Evolutionary conservation across 2,113 vertebrate genomes (phyloP).

Genomic region (Sebastes schlegelii): DNA sequence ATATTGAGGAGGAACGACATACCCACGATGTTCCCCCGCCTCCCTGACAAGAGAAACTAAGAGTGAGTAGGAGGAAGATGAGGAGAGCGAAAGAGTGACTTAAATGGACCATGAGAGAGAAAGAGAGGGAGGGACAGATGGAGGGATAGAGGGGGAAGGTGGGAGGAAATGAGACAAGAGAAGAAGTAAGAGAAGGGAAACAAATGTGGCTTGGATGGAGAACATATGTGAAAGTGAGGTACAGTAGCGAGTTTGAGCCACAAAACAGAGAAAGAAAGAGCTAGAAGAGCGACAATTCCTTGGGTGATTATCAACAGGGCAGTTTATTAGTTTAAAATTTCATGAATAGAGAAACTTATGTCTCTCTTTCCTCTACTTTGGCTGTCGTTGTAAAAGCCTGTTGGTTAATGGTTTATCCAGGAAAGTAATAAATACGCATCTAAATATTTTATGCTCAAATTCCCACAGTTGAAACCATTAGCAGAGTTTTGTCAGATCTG

Average conservation of each 20-base stretch:
- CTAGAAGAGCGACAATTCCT: neutral
- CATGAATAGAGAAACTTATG: slow-evolving; percentile 33
- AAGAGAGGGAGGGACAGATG: slow-evolving; percentile 32
- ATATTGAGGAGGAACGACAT: slow-evolving; percentile 72
- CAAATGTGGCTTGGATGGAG: slow-evolving; percentile 15
- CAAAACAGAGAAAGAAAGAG: slow-evolving; percentile 9
- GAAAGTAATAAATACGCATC: slow-evolving; percentile 17
- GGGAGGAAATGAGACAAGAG: slow-evolving; percentile 1
- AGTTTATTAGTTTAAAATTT: slow-evolving; percentile 46
- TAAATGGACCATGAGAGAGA: slow-evolving; percentile 48
- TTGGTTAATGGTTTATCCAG: neutral
- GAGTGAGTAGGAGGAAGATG: slow-evolving; percentile 49
- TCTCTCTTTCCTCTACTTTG: slow-evolving; percentile 3
- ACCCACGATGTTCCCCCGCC: slow-evolving; percentile 48
- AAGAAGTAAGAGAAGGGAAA: neutral
- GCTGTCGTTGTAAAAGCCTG: neutral
- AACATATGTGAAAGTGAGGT: slow-evolving; percentile 27
- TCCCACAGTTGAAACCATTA: slow-evolving; percentile 27
- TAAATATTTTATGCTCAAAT: slow-evolving; percentile 40
- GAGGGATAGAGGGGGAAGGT: slow-evolving; percentile 17
- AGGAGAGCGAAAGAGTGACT: slow-evolving; percentile 38
- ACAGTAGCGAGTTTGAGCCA: slow-evolving; percentile 7
- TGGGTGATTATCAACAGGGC: slow-evolving; percentile 25
- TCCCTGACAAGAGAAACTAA: slow-evolving; percentile 55
- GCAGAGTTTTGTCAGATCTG: neutral